phyloP scores from a whole-genome alignment of 2,888 invertebrate genomes.

The Eupithecia insigniata region DNA sequence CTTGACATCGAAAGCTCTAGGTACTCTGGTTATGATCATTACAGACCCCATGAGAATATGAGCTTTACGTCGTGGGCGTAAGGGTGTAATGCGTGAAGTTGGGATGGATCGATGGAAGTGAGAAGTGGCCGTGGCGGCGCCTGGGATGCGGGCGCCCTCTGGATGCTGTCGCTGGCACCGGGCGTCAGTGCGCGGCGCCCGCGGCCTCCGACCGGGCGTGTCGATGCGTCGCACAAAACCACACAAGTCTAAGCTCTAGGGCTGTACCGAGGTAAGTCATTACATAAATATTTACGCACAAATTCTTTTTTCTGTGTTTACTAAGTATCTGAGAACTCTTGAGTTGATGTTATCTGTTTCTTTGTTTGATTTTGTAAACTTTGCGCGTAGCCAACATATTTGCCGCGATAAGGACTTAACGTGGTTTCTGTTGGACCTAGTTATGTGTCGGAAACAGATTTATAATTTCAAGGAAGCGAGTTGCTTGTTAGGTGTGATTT shows the following conservation, averaged over 20 bases:
- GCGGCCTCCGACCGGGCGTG: constrained; percentile 61
- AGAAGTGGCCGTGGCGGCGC: constrained; percentile 5
- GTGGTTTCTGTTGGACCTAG: constrained; percentile 6
- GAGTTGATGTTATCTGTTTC: constrained; percentile 20
- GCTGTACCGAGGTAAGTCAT: constrained; percentile 37
- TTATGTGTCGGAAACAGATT: background rate
- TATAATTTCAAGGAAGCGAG: background rate
- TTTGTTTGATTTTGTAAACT: constrained; percentile 29
- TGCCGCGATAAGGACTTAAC: constrained; percentile 5
- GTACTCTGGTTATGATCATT: constrained; percentile 57
- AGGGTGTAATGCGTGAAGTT: constrained; percentile 55
- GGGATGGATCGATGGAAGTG: constrained; percentile 27
- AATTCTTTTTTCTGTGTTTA: background rate
- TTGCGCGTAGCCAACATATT: constrained; percentile 22
- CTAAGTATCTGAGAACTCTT: background rate
- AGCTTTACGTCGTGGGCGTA: constrained; percentile 52
- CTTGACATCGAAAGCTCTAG: constrained; percentile 49
- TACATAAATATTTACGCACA: constrained; percentile 39
- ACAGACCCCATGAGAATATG: constrained; percentile 51
- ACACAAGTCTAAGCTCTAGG: constrained; percentile 6
- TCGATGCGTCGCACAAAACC: constrained; percentile 37
- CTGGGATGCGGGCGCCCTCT: constrained; percentile 55
- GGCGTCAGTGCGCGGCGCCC: constrained; percentile 59
- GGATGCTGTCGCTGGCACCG: constrained; percentile 48
- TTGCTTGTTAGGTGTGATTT: background rate